These are phyloP conservation scores for Caerostris darwini DNA, from an alignment of 1,140 invertebrate genomes.

Conservation along the genomic window DNA sequence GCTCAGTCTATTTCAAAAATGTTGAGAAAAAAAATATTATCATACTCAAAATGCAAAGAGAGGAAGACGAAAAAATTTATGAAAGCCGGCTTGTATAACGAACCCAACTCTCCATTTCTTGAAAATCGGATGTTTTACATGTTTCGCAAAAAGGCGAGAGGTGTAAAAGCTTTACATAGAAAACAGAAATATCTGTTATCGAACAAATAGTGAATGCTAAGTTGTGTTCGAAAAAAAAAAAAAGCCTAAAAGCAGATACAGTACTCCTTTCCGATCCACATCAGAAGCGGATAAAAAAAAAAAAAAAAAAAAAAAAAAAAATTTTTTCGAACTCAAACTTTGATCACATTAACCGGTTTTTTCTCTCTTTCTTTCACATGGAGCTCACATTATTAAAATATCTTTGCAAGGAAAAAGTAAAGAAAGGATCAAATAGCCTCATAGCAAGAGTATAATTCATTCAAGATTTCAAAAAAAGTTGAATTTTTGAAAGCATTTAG, in stretches of 20 bases:
- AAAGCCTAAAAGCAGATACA: neutral
- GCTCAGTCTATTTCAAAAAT: neutral
- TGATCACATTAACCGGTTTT: too few species aligned
- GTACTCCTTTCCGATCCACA: too few species aligned
- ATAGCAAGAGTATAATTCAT: too few species aligned
- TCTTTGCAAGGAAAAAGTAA: too few species aligned
- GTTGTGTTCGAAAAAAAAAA: neutral
- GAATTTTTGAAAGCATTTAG: too few species aligned
- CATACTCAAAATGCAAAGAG: neutral
- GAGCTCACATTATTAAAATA: too few species aligned
- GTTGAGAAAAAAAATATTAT: neutral
- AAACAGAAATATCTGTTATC: slow-evolving; percentile 32
- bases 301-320: too few species aligned
- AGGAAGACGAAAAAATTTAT: neutral
- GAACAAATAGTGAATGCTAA: neutral
- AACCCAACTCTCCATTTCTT: neutral
- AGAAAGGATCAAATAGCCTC: too few species aligned
- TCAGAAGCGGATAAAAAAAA: too few species aligned
- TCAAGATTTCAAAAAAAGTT: too few species aligned
- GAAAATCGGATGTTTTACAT: slow-evolving; percentile 14
- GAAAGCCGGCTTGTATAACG: neutral
- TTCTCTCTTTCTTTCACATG: too few species aligned
- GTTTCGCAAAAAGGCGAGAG: neutral
- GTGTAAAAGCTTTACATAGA: slow-evolving; percentile 12
- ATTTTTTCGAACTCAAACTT: too few species aligned